Percentiles rank a stretch among this genome's conserved stretches.
Conservation (phyloP, 2,888 invertebrate species). For the Tachina fera region DNA sequence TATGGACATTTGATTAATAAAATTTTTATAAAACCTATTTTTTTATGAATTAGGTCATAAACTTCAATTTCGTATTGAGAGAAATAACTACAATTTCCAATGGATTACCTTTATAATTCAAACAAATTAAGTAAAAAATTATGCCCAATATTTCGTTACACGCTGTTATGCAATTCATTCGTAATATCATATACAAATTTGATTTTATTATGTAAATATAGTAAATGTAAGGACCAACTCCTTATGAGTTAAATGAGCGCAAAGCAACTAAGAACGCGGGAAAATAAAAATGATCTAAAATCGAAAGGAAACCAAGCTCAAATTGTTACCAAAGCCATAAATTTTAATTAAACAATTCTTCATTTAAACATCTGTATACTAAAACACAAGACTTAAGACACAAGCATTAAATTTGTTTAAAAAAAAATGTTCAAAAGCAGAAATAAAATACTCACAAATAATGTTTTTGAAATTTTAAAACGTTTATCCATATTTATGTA, state of each 20-base stretch:
- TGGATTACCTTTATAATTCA: too few species aligned
- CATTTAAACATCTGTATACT: not conserved
- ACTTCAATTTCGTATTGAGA: too few species aligned
- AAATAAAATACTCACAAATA: slow-evolving; percentile 76
- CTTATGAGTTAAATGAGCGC: not conserved
- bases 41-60: too few species aligned
- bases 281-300: slow-evolving; percentile 18
- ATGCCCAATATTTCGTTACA: not conserved
- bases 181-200: not conserved
- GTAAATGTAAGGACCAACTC: not conserved
- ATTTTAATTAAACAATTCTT: not conserved
- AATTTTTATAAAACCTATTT: too few species aligned
- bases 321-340: not conserved
- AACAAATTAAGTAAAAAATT: too few species aligned
- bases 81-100: too few species aligned
- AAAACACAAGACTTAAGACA: slow-evolving; percentile 62
- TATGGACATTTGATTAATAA: too few species aligned
- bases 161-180: slow-evolving; percentile 13
- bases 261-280: not conserved
- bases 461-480: slow-evolving; percentile 76
- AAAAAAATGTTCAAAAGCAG: not conserved
- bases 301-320: not conserved
- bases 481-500: slow-evolving; percentile 77
- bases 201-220: slow-evolving; percentile 4
- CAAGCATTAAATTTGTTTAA: slow-evolving; percentile 23